Conservation (phyloP, 2,797 vertebrate species). For the Schizopygopsis malacanthus region DNA sequence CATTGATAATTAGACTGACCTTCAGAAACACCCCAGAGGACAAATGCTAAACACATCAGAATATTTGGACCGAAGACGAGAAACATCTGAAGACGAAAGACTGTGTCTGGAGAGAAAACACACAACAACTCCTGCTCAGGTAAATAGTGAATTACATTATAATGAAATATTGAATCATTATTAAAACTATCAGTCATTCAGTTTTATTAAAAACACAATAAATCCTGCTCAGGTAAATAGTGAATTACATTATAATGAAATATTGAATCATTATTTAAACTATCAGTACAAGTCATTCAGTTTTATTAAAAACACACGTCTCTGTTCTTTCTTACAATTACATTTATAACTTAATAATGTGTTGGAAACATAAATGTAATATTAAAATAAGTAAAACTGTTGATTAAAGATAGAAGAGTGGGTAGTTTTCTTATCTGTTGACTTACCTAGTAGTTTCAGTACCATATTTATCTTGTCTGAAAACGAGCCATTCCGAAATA, state of each 20-base stretch:
- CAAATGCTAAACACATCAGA: background rate
- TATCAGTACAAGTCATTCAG: background rate
- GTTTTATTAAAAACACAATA: no score
- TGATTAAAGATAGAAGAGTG: background rate
- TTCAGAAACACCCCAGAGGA: slow-evolving; percentile 18
- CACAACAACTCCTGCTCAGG: background rate
- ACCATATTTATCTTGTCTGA: no score
- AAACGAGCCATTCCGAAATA: no score
- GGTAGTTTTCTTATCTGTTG: background rate
- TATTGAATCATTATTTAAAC: background rate
- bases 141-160: no score
- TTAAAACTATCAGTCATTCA: no score
- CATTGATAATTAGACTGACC: background rate
- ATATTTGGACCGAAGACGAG: background rate
- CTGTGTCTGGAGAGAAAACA: background rate
- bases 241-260: no score
- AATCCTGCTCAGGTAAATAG: no score
- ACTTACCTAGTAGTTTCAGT: no score
- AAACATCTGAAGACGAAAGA: background rate
- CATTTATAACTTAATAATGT: no score
- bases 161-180: no score
- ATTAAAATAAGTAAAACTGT: background rate
- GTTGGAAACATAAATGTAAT: background rate
- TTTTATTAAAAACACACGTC: background rate
- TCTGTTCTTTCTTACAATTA: no score